Evolutionary conservation across 1,140 invertebrate species (phyloP).

Genomic region (Zophobas morio): DNA sequence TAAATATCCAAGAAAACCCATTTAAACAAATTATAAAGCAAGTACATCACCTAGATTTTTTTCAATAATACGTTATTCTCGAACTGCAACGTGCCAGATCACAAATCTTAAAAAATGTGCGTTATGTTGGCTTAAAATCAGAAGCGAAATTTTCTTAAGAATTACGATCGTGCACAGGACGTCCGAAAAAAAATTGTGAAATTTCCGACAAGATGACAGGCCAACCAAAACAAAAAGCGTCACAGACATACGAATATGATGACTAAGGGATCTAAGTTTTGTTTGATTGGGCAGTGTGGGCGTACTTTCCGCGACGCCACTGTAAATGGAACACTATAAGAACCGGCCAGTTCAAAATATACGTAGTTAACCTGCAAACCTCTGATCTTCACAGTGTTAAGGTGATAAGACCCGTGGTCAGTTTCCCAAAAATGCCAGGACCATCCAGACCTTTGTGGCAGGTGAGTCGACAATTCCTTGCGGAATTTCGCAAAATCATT

Average conservation of each 20-base stretch:
- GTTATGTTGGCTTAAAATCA: too few relatives aligned
- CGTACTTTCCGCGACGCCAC: slow-evolving; percentile 57
- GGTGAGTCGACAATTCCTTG: slow-evolving; percentile 57
- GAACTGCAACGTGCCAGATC: too few relatives aligned
- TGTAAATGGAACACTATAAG: slow-evolving; percentile 63
- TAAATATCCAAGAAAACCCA: too few relatives aligned
- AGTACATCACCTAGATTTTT: too few relatives aligned
- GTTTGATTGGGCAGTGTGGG: slow-evolving; percentile 55
- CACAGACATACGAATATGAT: slow-evolving; percentile 41
- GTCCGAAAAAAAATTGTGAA: background rate
- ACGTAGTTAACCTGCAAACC: slow-evolving; percentile 60
- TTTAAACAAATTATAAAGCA: too few relatives aligned
- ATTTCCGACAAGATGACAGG: background rate
- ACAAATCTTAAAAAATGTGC: too few relatives aligned
- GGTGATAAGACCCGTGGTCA: slow-evolving; percentile 27
- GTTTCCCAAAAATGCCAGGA: slow-evolving; percentile 63
- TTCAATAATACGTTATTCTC: too few relatives aligned
- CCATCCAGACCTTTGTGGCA: slow-evolving; percentile 66
- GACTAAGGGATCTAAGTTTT: slow-evolving; percentile 52
- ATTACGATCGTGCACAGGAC: background rate
- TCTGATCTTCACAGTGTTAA: slow-evolving; percentile 50
- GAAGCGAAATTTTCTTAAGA: too few relatives aligned
- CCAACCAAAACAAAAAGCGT: slow-evolving; percentile 16
- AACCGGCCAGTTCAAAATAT: slow-evolving; percentile 56
- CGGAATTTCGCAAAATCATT: background rate